These are phyloP conservation scores for Subanguina moxae DNA, from an alignment of 1,140 invertebrate genomes.

Conservation along the genomic window DNA sequence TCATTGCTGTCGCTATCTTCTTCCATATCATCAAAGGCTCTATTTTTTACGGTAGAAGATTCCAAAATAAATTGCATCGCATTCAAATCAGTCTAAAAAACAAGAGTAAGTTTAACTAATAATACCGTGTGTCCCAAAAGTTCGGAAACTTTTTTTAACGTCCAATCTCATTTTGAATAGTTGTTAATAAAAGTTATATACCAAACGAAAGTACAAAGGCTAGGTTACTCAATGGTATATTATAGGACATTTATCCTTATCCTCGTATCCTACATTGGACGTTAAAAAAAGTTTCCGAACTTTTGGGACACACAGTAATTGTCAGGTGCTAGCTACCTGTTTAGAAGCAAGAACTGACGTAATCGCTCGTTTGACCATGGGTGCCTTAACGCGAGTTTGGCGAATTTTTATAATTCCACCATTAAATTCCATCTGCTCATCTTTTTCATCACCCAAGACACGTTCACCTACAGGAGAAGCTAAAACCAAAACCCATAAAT, in stretches of 20 bases:
- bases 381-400: conserved; percentile 15
- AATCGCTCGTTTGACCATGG: conserved; percentile 11
- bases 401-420: conserved; percentile 12
- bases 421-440: conserved; percentile 17
- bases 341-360: conserved; percentile 11
- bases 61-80: not conserved
- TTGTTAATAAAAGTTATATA: too few species aligned
- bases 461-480: not conserved
- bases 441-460: conserved; percentile 1
- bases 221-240: too few species aligned
- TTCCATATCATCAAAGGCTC: not conserved
- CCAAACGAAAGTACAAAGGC: too few species aligned
- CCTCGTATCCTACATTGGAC: too few species aligned
- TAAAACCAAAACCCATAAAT: not conserved
- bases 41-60: not conserved
- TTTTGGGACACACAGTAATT: too few species aligned
- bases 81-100: not conserved
- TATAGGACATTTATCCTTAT: too few species aligned
- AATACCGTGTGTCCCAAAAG: too few species aligned
- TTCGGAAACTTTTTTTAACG: too few species aligned
- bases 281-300: too few species aligned
- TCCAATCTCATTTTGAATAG: too few species aligned
- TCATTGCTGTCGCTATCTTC: not conserved
- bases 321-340: not conserved
- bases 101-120: too few species aligned